A percentile compares a stretch with the other conserved stretches of the same genome.
These are phyloP conservation scores for Agrotis segetum DNA, from an alignment of 2,888 invertebrate genomes.

Conservation along the genomic window DNA sequence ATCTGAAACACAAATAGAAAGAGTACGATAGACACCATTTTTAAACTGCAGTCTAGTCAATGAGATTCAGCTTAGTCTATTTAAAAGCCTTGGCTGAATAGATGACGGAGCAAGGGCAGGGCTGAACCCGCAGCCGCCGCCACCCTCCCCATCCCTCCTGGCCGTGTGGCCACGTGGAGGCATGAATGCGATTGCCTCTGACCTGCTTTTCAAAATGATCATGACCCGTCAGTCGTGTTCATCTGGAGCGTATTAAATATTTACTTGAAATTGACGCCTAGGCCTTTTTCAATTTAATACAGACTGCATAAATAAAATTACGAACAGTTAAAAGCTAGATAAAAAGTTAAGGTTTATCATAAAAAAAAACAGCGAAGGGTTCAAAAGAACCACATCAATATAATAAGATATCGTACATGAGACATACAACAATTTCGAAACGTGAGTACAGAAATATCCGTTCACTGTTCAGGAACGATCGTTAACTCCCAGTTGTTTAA, in stretches of 20 bases:
- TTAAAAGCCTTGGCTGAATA: conserved; percentile 42
- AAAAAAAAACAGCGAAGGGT: background rate
- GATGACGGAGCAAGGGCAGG: conserved; percentile 70
- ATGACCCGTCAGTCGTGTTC: conserved; percentile 77
- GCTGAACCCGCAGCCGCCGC: conserved; percentile 45
- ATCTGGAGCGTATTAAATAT: conserved; percentile 45
- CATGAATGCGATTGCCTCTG: conserved; percentile 78
- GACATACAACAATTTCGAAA: conserved; percentile 51
- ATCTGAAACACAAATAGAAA: background rate
- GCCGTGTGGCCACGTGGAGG: conserved; percentile 56
- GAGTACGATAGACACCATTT: background rate
- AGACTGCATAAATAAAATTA: conserved; percentile 7
- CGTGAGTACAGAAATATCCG: conserved; percentile 77
- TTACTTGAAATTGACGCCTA: background rate
- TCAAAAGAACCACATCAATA: background rate
- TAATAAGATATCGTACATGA: conserved; percentile 17
- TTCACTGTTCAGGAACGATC: conserved; percentile 76
- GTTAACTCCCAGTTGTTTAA: conserved; percentile 78
- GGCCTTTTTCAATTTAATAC: background rate
- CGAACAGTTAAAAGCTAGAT: background rate
- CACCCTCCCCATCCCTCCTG: conserved; percentile 57
- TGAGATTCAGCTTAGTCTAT: conserved; percentile 38
- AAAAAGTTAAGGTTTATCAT: background rate
- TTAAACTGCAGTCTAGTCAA: conserved; percentile 40
- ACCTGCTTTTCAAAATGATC: conserved; percentile 83